Evolutionary conservation across 2,113 vertebrate species (phyloP).

Genomic region (Sisor rabdophorus): DNA sequence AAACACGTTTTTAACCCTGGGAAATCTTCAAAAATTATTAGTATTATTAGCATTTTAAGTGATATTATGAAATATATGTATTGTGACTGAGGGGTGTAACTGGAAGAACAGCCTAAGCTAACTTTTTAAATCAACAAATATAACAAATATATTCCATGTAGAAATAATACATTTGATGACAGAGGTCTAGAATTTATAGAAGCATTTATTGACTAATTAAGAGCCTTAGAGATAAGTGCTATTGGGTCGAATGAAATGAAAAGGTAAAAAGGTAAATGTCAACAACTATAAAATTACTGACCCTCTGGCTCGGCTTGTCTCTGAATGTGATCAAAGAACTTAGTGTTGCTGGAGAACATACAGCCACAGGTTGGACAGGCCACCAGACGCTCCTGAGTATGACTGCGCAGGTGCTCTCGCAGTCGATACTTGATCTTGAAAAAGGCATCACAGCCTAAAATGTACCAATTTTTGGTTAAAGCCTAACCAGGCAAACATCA

Average conservation of each 20-base stretch:
- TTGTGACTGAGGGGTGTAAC: neutral
- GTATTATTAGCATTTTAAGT: neutral
- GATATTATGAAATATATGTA: neutral
- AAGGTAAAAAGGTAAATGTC: no score
- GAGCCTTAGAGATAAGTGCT: no score
- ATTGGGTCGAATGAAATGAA: no score
- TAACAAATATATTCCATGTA: no score
- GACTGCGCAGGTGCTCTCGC: constrained; percentile 67
- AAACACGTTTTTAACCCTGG: no score
- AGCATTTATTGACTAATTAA: no score
- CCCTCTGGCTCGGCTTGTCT: constrained; percentile 69
- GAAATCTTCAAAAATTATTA: neutral
- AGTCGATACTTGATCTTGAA: constrained; percentile 69
- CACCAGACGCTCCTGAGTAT: constrained; percentile 64
- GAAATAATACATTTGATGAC: no score
- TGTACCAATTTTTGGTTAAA: neutral
- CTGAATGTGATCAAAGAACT: constrained; percentile 70
- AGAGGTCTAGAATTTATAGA: no score
- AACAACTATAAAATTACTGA: constrained; percentile 24
- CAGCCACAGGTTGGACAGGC: constrained; percentile 68
- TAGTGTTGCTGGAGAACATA: constrained; percentile 74
- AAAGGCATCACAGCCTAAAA: constrained; percentile 60
- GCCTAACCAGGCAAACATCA: neutral
- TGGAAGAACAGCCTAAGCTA: neutral
- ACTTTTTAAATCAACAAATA: no score